These are phyloP conservation scores for Dipodomys stephensi DNA, from an alignment of 2,113 vertebrate species.

Conservation along the genomic window DNA sequence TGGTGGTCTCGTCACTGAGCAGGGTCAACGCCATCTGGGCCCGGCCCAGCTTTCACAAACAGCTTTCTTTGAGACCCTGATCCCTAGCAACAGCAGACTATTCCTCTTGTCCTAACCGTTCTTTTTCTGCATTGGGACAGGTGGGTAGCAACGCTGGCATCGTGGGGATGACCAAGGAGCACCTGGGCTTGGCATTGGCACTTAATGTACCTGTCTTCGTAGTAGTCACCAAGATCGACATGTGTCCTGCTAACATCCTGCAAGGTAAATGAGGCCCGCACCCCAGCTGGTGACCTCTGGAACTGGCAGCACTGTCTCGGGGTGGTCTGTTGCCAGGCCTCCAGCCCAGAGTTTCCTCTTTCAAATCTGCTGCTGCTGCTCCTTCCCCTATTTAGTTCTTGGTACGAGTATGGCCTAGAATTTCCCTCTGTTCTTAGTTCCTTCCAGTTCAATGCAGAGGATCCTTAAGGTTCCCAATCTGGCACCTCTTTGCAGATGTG, in stretches of 20 bases:
- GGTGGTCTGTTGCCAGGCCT: background rate
- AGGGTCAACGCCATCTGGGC: background rate
- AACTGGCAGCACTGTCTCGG: background rate
- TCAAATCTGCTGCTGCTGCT: no score
- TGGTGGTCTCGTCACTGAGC: background rate
- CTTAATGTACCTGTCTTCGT: conserved; percentile 98
- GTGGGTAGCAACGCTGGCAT: conserved; percentile 99
- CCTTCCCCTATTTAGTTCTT: background rate
- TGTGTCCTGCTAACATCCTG: conserved; percentile 98
- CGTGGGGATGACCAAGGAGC: conserved; percentile 99
- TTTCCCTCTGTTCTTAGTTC: background rate
- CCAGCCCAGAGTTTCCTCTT: background rate
- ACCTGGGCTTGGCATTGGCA: conserved; percentile 96
- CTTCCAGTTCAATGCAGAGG: conserved; percentile 2
- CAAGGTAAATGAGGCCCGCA: conserved; percentile 90
- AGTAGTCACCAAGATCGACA: conserved; percentile 99
- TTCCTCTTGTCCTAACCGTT: conserved; percentile 19
- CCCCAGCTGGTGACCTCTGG: no score
- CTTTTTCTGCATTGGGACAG: conserved; percentile 84
- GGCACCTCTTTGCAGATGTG: background rate
- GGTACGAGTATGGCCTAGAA: background rate
- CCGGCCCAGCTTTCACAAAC: background rate
- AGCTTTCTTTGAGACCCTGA: background rate
- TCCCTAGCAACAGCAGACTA: background rate
- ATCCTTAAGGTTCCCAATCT: background rate